Evolutionary conservation across 2,888 invertebrate genomes (phyloP).

Genomic region (Callyntrura sp.): DNA sequence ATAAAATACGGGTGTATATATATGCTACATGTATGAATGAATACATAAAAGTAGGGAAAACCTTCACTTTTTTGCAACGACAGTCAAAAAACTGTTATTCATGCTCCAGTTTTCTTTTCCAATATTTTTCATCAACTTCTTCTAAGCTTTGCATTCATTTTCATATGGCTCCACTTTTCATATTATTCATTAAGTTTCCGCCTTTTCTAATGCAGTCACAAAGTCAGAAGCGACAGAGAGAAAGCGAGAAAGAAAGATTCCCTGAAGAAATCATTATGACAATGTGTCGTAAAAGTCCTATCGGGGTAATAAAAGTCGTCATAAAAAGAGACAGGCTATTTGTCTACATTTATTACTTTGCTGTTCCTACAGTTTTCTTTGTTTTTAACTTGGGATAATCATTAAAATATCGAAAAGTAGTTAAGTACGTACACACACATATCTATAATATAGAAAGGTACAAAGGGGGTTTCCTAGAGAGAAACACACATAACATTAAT

Average conservation of each 20-base stretch:
- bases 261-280: background rate
- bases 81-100: background rate
- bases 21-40: no score
- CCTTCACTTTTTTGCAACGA: background rate
- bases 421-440: no score
- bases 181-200: background rate
- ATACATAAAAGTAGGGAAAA: constrained; percentile 28
- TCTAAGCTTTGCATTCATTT: constrained; percentile 33
- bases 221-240: background rate
- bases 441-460: no score
- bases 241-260: background rate
- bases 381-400: no score
- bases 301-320: constrained; percentile 1
- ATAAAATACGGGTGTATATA: background rate
- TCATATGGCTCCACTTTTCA: constrained; percentile 41
- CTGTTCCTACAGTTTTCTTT: no score
- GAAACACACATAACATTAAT: no score
- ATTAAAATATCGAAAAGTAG: no score
- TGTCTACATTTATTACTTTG: background rate
- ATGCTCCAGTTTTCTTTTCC: background rate
- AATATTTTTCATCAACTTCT: background rate
- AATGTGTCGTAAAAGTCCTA: constrained; percentile 23
- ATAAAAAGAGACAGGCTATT: constrained; percentile 19
- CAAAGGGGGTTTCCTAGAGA: no score
- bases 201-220: background rate